Percentiles rank a stretch among this genome's conserved stretches.
Evolutionary conservation across 2,113 vertebrate genomes (phyloP).

Genomic region (Charina bottae): DNA sequence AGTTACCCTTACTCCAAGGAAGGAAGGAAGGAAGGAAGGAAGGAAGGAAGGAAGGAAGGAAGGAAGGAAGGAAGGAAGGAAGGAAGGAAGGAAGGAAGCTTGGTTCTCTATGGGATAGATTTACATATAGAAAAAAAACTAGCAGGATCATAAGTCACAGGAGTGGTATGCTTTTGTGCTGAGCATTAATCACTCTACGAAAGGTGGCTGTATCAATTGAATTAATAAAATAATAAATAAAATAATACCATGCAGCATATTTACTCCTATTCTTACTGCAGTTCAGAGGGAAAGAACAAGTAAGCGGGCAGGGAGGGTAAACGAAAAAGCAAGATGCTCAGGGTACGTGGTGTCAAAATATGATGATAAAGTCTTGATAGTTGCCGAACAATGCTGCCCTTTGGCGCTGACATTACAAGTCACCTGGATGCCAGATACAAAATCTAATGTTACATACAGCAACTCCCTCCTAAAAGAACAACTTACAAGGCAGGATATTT

Average conservation of each 20-base stretch:
- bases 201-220: neutral
- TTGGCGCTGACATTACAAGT: neutral
- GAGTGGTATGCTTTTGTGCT: neutral
- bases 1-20: neutral
- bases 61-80: neutral
- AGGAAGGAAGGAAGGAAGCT: neutral
- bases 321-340: neutral
- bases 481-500: conserved; percentile 97
- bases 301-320: neutral
- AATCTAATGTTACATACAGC: neutral
- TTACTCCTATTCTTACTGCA: neutral
- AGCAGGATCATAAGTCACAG: neutral
- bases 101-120: neutral
- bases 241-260: neutral
- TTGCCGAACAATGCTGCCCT: neutral
- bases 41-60: neutral
- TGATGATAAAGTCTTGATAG: neutral
- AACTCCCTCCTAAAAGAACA: neutral
- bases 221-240: neutral
- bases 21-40: neutral
- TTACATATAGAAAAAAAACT: neutral
- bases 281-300: neutral
- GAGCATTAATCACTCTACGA: neutral
- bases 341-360: neutral
- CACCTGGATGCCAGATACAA: neutral